phyloP scores from a whole-genome alignment of 2,888 invertebrate genomes.

The Ceriagrion tenellum region DNA sequence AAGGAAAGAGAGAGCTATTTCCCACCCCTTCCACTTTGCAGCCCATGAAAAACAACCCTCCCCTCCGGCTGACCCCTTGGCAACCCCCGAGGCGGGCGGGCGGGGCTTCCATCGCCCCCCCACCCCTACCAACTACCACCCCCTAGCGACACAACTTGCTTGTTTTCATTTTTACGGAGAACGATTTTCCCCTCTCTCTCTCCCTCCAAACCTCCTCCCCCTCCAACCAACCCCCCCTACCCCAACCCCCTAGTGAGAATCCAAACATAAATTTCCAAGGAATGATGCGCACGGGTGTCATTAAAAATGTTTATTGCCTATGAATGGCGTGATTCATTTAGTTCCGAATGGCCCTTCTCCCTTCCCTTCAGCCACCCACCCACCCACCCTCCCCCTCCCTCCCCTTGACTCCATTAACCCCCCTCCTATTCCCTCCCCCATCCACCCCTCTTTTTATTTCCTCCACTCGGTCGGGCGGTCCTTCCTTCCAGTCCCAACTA shows the following conservation, averaged over 20 bases:
- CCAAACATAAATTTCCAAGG: constrained; percentile 56
- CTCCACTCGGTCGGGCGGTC: no score
- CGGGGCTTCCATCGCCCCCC: not conserved
- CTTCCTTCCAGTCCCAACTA: no score
- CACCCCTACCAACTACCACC: not conserved
- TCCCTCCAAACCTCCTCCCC: no score
- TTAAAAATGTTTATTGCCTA: constrained; percentile 68
- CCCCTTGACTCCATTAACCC: no score
- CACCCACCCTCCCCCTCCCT: not conserved
- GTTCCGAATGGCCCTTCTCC: constrained; percentile 29
- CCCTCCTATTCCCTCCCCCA: no score
- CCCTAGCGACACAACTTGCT: not conserved
- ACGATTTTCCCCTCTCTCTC: no score
- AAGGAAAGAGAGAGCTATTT: not conserved
- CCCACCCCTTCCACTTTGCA: not conserved
- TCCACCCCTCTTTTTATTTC: no score
- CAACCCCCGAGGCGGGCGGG: not conserved
- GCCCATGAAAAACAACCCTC: not conserved
- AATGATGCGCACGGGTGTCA: constrained; percentile 64
- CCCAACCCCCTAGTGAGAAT: constrained; percentile 47
- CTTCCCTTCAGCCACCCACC: not conserved
- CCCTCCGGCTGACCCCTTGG: not conserved
- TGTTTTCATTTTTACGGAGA: constrained; percentile 55
- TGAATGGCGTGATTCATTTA: constrained; percentile 67
- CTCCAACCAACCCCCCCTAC: no score